A percentile compares a stretch with the other conserved stretches of the same genome.
These are phyloP conservation scores for Seladonia tumulorum DNA, from an alignment of 2,888 invertebrate species.

Conservation along the genomic window DNA sequence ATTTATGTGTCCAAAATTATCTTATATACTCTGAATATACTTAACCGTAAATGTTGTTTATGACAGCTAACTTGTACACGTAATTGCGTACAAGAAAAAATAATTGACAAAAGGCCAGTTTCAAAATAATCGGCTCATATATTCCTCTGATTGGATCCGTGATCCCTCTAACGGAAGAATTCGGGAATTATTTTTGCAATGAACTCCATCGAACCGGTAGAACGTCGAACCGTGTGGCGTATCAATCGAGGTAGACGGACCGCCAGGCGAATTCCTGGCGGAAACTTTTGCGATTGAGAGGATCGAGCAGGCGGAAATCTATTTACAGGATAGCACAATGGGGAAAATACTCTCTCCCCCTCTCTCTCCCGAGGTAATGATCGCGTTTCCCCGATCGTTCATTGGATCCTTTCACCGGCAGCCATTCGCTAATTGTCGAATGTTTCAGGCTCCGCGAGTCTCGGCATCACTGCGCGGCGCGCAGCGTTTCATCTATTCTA, in stretches of 20 bases:
- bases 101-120: too few species aligned
- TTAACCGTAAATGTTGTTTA: too few species aligned
- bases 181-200: neutral
- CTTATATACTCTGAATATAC: too few species aligned
- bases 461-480: neutral
- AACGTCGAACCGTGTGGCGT: neutral
- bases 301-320: neutral
- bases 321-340: neutral
- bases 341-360: neutral
- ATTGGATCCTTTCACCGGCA: conserved; percentile 25
- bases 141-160: neutral
- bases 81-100: too few species aligned
- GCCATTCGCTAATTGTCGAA: conserved; percentile 40
- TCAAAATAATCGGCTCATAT: too few species aligned
- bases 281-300: neutral
- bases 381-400: conserved; percentile 34
- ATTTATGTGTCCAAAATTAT: too few species aligned
- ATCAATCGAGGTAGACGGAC: neutral
- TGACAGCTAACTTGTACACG: too few species aligned
- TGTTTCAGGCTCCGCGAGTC: neutral
- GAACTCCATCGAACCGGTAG: neutral
- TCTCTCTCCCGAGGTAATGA: neutral
- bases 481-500: conserved; percentile 28
- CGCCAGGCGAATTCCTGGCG: conserved; percentile 14
- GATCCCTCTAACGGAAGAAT: neutral